These are phyloP conservation scores for Scaptomyza graminum DNA, from an alignment of 1,140 invertebrate genomes.

Conservation along the genomic window DNA sequence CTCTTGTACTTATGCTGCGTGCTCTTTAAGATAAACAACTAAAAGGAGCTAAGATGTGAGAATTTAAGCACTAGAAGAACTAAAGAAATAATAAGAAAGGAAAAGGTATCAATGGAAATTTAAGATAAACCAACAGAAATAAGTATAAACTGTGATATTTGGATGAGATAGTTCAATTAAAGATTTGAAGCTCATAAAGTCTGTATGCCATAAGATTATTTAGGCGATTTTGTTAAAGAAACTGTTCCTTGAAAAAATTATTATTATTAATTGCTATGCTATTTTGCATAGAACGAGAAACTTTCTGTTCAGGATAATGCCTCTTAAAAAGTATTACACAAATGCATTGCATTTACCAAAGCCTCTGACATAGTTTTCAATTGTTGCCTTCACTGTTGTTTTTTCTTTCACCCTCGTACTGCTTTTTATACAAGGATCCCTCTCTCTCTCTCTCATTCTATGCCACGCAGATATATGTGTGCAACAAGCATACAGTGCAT, in stretches of 20 bases:
- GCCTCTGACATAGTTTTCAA: conserved; percentile 65
- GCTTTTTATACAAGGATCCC: neutral
- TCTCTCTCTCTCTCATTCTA: neutral
- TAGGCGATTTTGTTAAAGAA: no score
- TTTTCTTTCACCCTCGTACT: neutral
- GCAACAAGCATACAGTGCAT: conserved; percentile 8
- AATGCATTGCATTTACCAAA: conserved; percentile 60
- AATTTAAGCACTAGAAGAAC: neutral
- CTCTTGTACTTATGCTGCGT: conserved; percentile 26
- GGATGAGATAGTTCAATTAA: no score
- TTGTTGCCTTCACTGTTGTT: conserved; percentile 49
- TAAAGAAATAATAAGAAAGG: neutral
- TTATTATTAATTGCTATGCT: conserved; percentile 1
- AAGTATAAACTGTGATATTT: no score
- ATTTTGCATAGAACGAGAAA: conserved; percentile 4
- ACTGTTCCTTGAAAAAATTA: no score
- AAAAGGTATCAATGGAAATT: no score
- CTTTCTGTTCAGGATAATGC: conserved; percentile 51
- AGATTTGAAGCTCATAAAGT: no score
- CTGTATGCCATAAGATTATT: no score
- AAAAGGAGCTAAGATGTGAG: conserved; percentile 12
- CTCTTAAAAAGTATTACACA: conserved; percentile 73
- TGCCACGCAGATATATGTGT: conserved; percentile 13
- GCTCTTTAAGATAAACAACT: conserved; percentile 28
- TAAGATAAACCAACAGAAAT: no score